Base-by-base conservation (phyloP, 2,113 vertebrate genomes). In the Malurus melanocephalus region DNA sequence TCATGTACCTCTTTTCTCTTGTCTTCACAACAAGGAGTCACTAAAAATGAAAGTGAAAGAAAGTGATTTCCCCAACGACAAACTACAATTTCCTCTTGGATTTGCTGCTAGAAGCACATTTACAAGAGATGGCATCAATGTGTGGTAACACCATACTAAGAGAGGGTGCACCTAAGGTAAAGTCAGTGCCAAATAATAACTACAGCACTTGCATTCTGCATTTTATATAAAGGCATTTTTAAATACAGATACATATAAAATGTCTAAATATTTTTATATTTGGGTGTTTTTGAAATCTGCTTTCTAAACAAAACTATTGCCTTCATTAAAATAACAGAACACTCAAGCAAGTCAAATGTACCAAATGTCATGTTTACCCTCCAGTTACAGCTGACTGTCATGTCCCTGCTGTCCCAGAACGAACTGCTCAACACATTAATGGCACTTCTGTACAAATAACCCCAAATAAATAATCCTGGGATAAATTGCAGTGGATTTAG, bases 401-500 rank as follows among this genome's bases (percentile, higher is more conserved):
- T 1, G 33, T 65, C 14, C 71, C 38, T 64, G 76, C 75, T 87
- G 56, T 32, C 71, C 55, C 77, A 77, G 30, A 88, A 73, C 11
- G 4, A 93, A 88, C 42, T 64, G 72, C 49, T 85, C 79, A 80
- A 85, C 82, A 78, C 46, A 38, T 53, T 78, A 91, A 74, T 38
- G 56, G 57, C 49, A 62, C 73, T 87, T 85, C 76, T 27, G 23
- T 45, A 89, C 53, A 94, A 88, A 93, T 38, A 92, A 80, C 74
- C 71, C 21, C 73, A 80, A 92, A 83, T 61, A 87, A 95, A 86
- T 95, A 94, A 95, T 92, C 94, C 91, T n/a, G 46, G 80, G 69
- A 89, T 85, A 92, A 92, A 85, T 9, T 60, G 77, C 85, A 89
- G 51, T 64, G 93, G 89, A 93, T 95, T 96, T 94, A 92, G 53